Evolutionary conservation across 2,113 vertebrate species (phyloP), one percentile per base, ranked within the genome.

Genomic region (Hippolais icterina): DNA sequence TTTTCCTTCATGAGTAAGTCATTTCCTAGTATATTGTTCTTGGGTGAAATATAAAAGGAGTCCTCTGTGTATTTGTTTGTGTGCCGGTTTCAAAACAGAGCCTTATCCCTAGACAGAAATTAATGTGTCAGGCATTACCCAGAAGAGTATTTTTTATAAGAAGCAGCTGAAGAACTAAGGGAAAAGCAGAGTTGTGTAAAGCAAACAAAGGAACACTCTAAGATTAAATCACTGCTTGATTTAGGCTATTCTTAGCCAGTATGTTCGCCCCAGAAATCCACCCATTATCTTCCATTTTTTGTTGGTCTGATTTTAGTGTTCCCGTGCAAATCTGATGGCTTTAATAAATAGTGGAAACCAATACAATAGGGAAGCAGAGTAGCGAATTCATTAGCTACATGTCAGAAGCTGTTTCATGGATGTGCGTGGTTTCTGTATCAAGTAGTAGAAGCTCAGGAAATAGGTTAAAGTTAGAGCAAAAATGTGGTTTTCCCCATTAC

Each of bases 61-160:
- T 83, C 50, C 44, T 84, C 4, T 60, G 49, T 56, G 52, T 83
- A 65, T 93, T 96, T 92, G 41, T 93, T 93, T 93, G 57, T 87
- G 41, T 82, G 19, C 27, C 0, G 1, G 37, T 93, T 97, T 96
- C 79, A 96, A 95, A 97, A 88, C 59, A 90, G 60, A 76, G 37
- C 49, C 49, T 24, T 42, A n/a, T 83, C 42, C 56, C 61, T 72
- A 66, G 83, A 79, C 33, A 83, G 76, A 94, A 94, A 61, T 96
- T 77, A 89, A 78, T 68, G 56, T 94, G 56, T 83, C 88, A 86
- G 75, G 41, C 28, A 37, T 87, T 92, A 85, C 71, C 66, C 70
- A 91, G 44, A 90, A 86, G 64, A 76, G 18, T 78, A 87, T 80
- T 96, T 89, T 80, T 96, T 89, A 29, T 83, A 92, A 94, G 60